These are phyloP conservation scores for Myotis brandtii DNA, from an alignment of 2,113 vertebrate genomes.

Conservation along the genomic window DNA sequence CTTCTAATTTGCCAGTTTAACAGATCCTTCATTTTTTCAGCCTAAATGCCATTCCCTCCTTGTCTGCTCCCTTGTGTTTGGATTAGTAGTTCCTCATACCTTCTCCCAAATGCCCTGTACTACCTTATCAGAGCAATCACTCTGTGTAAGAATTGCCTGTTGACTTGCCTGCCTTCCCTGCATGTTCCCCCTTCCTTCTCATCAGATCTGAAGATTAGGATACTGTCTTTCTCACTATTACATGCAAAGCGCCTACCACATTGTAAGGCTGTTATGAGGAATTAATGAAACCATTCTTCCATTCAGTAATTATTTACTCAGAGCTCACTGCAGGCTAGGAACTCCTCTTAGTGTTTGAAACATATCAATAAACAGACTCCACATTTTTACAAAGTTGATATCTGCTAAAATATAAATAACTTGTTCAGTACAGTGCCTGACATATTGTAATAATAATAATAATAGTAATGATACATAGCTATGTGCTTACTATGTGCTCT, in stretches of 20 bases:
- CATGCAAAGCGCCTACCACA: background rate
- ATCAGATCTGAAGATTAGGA: background rate
- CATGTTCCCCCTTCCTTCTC: background rate
- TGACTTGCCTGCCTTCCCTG: background rate
- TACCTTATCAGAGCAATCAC: background rate
- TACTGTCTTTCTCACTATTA: background rate
- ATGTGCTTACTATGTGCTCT: background rate
- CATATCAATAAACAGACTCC: background rate
- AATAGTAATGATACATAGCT: background rate
- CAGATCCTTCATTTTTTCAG: background rate
- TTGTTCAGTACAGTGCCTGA: background rate
- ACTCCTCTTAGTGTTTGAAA: constrained; percentile 10
- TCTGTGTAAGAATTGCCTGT: background rate
- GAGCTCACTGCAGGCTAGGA: background rate
- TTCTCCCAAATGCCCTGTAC: background rate
- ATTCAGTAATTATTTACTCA: background rate
- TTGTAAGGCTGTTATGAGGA: background rate
- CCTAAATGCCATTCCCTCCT: background rate
- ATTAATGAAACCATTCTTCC: background rate
- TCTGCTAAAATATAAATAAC: background rate
- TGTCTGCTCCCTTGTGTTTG: background rate
- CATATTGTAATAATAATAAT: background rate
- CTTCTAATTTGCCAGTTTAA: background rate
- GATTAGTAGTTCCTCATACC: background rate
- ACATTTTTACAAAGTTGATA: background rate